A percentile compares a stretch with the other conserved stretches of the same genome.
Conservation (phyloP, 2,888 invertebrate species). For the Spisula solida region DNA sequence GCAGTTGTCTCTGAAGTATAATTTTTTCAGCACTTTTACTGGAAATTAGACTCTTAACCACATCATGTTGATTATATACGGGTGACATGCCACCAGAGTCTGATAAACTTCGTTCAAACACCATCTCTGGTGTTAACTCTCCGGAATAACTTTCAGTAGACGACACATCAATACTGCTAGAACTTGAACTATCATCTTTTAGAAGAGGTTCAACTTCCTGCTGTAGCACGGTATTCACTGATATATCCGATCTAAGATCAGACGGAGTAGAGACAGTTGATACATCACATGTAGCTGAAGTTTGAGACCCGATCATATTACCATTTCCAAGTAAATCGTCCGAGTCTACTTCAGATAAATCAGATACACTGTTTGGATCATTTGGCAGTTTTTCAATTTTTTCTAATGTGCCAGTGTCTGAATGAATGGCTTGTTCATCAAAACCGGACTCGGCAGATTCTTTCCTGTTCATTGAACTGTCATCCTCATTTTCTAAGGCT, state of each 20-base stretch:
- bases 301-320: constrained; percentile 72
- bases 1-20: constrained; percentile 57
- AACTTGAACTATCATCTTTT: constrained; percentile 70
- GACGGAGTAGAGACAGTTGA: constrained; percentile 75
- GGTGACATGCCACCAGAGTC: constrained; percentile 73
- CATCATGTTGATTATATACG: constrained; percentile 54
- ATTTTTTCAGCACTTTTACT: constrained; percentile 86
- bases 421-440: constrained; percentile 73
- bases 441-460: constrained; percentile 77
- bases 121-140: constrained; percentile 64
- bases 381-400: constrained; percentile 63
- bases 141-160: constrained; percentile 66
- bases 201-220: constrained; percentile 72
- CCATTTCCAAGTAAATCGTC: constrained; percentile 69
- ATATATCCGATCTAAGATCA: constrained; percentile 75
- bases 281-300: constrained; percentile 69
- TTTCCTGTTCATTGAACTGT: constrained; percentile 63
- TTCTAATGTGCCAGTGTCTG: constrained; percentile 74
- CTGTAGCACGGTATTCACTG: constrained; percentile 74
- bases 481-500: constrained; percentile 53
- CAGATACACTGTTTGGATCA: constrained; percentile 72
- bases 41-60: constrained; percentile 56
- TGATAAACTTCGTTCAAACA: constrained; percentile 70
- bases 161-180: constrained; percentile 71
- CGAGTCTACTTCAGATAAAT: constrained; percentile 67